phyloP scores from a whole-genome alignment of 1,140 invertebrate species.

The Vanessa atalanta region DNA sequence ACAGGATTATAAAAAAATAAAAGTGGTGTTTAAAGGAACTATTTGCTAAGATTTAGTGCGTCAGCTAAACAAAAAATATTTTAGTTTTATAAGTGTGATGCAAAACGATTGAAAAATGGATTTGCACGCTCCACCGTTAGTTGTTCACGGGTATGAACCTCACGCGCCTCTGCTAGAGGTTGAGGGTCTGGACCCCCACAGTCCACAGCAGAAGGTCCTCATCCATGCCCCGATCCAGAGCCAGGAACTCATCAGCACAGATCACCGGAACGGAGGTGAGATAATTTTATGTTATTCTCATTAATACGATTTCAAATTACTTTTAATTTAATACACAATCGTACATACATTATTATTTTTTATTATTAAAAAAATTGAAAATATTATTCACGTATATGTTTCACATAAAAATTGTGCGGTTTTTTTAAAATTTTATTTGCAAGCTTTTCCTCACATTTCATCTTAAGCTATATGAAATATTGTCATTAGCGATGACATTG shows the following conservation, averaged over 20 bases:
- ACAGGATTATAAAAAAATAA: conserved; percentile 2
- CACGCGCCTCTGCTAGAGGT: conserved; percentile 72
- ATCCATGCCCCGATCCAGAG: conserved; percentile 71
- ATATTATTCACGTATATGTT: no score
- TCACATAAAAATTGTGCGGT: no score
- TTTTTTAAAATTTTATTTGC: no score
- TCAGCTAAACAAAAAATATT: conserved; percentile 8
- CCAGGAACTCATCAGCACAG: conserved; percentile 68
- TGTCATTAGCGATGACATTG: no score
- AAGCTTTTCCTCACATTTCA: no score
- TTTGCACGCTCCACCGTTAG: conserved; percentile 66
- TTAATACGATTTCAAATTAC: neutral
- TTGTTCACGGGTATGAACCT: conserved; percentile 72
- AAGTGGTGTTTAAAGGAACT: conserved; percentile 22
- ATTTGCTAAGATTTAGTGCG: conserved; percentile 36
- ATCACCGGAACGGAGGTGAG: conserved; percentile 75
- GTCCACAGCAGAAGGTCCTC: conserved; percentile 73
- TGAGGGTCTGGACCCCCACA: conserved; percentile 71
- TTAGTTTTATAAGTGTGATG: conserved; percentile 43
- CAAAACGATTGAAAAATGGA: conserved; percentile 59
- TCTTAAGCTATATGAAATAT: no score
- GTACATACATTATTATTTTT: no score
- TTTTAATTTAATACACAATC: neutral
- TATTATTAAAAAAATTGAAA: no score
- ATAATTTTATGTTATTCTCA: neutral